Evolutionary conservation across 2,797 vertebrate species (phyloP).

Genomic region (Mus caroli): DNA sequence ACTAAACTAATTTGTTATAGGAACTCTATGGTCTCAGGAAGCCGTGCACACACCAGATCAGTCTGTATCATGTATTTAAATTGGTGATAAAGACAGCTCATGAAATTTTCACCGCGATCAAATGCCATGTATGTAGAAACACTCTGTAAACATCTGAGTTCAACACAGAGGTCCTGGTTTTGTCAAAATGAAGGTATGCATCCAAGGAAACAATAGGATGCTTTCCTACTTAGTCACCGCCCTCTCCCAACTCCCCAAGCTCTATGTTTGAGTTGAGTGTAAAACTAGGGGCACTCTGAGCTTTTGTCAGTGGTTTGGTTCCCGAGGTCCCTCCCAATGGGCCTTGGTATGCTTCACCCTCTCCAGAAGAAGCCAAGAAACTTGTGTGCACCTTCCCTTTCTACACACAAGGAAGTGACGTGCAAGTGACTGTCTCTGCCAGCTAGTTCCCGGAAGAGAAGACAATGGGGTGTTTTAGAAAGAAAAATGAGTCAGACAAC

Average conservation of each 20-base stretch:
- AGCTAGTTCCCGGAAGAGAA: too few relatives aligned
- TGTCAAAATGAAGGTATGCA: accelerated
- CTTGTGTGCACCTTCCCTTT: not conserved
- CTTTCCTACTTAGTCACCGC: too few relatives aligned
- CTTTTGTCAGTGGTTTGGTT: not conserved
- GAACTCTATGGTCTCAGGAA: not conserved
- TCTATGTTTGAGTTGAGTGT: accelerated
- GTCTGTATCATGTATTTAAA: not conserved
- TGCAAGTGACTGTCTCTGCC: accelerated
- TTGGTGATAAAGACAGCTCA: not conserved
- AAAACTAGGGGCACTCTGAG: too few relatives aligned
- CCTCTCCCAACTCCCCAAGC: accelerated
- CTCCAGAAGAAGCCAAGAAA: not conserved
- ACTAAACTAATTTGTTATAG: too few relatives aligned
- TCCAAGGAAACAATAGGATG: not conserved
- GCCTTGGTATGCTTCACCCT: not conserved
- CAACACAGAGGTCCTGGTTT: accelerated
- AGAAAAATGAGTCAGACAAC: too few relatives aligned
- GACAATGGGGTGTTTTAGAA: not conserved
- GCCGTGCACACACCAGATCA: accelerated
- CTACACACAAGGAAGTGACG: too few relatives aligned
- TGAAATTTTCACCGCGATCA: not conserved
- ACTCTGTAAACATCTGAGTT: accelerated
- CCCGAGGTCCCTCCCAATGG: not conserved
- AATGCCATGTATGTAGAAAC: accelerated